Evolutionary conservation across 2,888 invertebrate genomes (phyloP).

Genomic region (Ectemnius continuus): DNA sequence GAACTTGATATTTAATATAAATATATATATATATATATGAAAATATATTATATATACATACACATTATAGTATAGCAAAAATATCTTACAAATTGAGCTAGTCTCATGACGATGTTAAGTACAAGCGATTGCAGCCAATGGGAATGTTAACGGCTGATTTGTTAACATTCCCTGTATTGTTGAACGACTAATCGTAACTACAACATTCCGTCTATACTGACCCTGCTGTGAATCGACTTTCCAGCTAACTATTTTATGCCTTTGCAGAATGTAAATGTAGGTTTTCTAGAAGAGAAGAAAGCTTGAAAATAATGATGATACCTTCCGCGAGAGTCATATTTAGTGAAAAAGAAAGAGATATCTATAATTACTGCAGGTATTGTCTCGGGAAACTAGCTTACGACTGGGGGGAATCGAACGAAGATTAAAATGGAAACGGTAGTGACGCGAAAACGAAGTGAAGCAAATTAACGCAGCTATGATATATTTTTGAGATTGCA

Average conservation of each 20-base stretch:
- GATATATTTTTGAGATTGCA: constrained; percentile 77
- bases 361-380: constrained; percentile 43
- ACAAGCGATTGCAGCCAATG: constrained; percentile 68
- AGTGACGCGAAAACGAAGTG: no score
- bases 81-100: constrained; percentile 66
- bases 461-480: constrained; percentile 65
- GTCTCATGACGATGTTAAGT: constrained; percentile 71
- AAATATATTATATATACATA: constrained; percentile 45
- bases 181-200: constrained; percentile 52
- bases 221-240: constrained; percentile 58
- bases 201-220: constrained; percentile 63
- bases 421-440: constrained; percentile 37
- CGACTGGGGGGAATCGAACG: constrained; percentile 41
- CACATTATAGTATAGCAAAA: constrained; percentile 47
- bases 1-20: constrained; percentile 57
- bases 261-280: constrained; percentile 56
- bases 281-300: constrained; percentile 44
- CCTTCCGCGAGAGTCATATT: constrained; percentile 53
- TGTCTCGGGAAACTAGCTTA: constrained; percentile 51
- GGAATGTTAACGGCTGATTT: constrained; percentile 44
- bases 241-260: constrained; percentile 59
- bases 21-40: constrained; percentile 52
- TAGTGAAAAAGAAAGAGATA: constrained; percentile 31
- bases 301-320: constrained; percentile 46
- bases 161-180: constrained; percentile 58